Conservation (phyloP, 2,888 invertebrate species). For the Hipparchia semele region DNA sequence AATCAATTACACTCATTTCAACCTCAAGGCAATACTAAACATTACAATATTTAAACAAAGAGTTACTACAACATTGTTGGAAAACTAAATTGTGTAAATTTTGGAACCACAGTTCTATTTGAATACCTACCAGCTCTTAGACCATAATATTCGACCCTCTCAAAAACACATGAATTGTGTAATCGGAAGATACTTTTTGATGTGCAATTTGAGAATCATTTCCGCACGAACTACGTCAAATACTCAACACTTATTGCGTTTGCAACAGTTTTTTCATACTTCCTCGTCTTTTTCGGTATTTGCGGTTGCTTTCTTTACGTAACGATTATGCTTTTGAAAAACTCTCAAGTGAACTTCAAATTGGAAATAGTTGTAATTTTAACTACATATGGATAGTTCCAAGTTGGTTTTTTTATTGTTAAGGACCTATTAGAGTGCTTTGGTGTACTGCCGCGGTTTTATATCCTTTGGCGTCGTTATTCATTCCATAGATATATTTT, state of each 20-base stretch:
- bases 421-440: slow-evolving; percentile 4
- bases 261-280: slow-evolving; percentile 65
- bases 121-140: neutral
- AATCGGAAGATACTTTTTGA: slow-evolving; percentile 70
- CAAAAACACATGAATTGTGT: slow-evolving; percentile 47
- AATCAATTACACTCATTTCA: too few relatives aligned
- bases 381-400: slow-evolving; percentile 39
- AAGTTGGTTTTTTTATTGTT: slow-evolving; percentile 19
- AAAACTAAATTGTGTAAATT: too few relatives aligned
- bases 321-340: slow-evolving; percentile 35
- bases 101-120: too few relatives aligned
- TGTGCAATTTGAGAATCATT: slow-evolving; percentile 80
- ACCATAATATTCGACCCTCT: slow-evolving; percentile 37
- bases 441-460: slow-evolving; percentile 5
- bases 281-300: slow-evolving; percentile 57
- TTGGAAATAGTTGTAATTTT: slow-evolving; percentile 42
- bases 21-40: too few relatives aligned
- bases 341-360: slow-evolving; percentile 35
- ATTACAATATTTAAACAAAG: too few relatives aligned
- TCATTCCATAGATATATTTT: too few relatives aligned
- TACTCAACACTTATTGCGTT: slow-evolving; percentile 63
- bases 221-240: slow-evolving; percentile 75
- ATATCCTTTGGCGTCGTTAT: neutral
- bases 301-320: slow-evolving; percentile 54
- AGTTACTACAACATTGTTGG: too few relatives aligned